Evolutionary conservation across 2,113 vertebrate genomes (phyloP).

Genomic region (Climacteris rufus): DNA sequence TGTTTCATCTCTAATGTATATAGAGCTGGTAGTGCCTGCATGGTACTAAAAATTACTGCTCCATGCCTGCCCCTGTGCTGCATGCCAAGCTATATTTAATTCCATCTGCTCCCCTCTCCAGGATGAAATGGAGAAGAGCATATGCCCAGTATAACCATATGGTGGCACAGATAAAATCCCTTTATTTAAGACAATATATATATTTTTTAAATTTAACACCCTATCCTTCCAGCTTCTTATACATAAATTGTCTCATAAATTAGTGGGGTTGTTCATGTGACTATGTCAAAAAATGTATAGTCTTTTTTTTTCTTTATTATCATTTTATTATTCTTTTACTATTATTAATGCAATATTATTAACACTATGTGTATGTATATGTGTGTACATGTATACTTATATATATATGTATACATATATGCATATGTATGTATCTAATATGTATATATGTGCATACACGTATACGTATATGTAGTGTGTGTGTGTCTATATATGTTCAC

Average conservation of each 20-base stretch:
- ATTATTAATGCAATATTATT: not conserved
- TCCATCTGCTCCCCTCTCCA: conserved; percentile 40
- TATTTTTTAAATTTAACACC: not conserved
- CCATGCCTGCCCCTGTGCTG: not conserved
- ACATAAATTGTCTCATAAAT: not conserved
- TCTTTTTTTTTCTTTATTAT: no score
- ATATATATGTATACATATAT: no score
- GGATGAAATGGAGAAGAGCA: conserved; percentile 1
- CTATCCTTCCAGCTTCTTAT: not conserved
- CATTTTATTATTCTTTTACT: not conserved
- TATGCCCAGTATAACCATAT: not conserved
- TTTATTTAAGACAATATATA: not conserved
- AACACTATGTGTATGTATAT: no score
- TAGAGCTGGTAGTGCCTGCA: not conserved
- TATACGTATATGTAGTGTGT: no score
- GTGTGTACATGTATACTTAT: no score
- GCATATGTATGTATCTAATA: no score
- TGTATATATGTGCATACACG: no score
- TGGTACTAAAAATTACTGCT: conserved; percentile 14
- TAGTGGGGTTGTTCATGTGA: not conserved
- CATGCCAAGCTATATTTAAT: conserved; percentile 53
- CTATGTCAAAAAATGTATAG: not conserved
- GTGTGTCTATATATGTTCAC: not conserved
- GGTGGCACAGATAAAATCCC: not conserved
- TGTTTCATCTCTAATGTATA: conserved; percentile 40